Conservation (phyloP, 2,888 invertebrate species). For the Gymnosoma rotundatum region DNA sequence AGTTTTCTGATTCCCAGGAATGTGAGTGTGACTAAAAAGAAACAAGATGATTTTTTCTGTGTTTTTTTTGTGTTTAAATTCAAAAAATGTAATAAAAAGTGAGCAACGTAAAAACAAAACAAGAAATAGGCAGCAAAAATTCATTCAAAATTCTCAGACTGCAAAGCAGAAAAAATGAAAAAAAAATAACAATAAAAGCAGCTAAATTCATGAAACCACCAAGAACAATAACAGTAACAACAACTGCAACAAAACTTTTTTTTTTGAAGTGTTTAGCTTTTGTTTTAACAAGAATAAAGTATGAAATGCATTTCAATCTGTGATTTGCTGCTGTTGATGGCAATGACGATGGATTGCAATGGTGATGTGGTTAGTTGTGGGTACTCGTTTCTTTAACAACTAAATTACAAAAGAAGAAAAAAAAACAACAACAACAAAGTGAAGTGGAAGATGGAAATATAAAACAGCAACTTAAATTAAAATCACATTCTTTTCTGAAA, state of each 20-base stretch:
- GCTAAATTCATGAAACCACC: slow-evolving; percentile 43
- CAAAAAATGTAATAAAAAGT: slow-evolving; percentile 15
- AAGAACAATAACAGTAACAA: slow-evolving; percentile 25
- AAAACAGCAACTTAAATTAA: slow-evolving; percentile 46
- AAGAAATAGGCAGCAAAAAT: slow-evolving; percentile 46
- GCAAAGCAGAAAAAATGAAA: slow-evolving; percentile 42
- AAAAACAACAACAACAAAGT: not conserved
- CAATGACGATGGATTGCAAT: slow-evolving; percentile 44
- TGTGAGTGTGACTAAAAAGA: slow-evolving; percentile 65
- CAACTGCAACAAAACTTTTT: slow-evolving; percentile 28
- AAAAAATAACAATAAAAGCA: slow-evolving; percentile 45
- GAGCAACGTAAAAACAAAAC: slow-evolving; percentile 30
- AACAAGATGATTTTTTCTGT: slow-evolving; percentile 35
- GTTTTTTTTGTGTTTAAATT: slow-evolving; percentile 20
- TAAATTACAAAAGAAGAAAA: slow-evolving; percentile 13
- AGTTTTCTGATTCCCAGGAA: slow-evolving; percentile 68
- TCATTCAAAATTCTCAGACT: slow-evolving; percentile 71
- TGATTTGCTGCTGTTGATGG: slow-evolving; percentile 30
- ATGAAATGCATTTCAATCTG: slow-evolving; percentile 68
- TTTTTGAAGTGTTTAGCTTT: slow-evolving; percentile 51
- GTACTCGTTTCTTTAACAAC: slow-evolving; percentile 51
- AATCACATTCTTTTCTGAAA: slow-evolving; percentile 62
- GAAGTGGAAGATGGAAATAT: slow-evolving; percentile 47
- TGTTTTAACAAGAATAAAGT: slow-evolving; percentile 64
- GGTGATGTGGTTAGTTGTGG: slow-evolving; percentile 54